Evolutionary conservation across 2,888 invertebrate species (phyloP).

Genomic region (Cheilosia vulpina): DNA sequence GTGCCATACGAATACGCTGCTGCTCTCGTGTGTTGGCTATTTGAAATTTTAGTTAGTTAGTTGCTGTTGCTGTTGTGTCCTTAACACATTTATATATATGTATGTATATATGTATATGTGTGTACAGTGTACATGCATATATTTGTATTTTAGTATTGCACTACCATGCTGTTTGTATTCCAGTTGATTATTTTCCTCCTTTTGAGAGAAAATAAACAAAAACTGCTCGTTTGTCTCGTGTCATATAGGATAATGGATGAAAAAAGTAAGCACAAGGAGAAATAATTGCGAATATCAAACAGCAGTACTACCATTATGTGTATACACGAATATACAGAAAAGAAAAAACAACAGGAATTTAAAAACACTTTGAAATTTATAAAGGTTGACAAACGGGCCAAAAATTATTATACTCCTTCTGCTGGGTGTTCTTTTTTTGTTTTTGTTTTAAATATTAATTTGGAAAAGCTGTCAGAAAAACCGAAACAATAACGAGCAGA

Average conservation of each 20-base stretch:
- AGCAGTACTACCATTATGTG: conserved; percentile 7
- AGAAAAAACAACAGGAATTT: background rate
- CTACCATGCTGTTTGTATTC: conserved; percentile 15
- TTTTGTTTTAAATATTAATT: background rate
- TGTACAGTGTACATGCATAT: conserved; percentile 8
- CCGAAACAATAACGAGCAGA: conserved; percentile 1
- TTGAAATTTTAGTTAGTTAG: conserved; percentile 35
- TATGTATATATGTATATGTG: background rate
- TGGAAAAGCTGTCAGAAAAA: background rate
- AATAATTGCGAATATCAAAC: conserved; percentile 48
- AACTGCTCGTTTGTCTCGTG: conserved; percentile 30
- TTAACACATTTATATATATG: conserved; percentile 18
- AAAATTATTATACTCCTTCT: background rate
- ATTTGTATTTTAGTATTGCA: conserved; percentile 11
- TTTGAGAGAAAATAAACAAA: conserved; percentile 36
- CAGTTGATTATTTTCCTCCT: conserved; percentile 31
- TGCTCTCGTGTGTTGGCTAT: conserved; percentile 33
- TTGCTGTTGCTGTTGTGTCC: conserved; percentile 38
- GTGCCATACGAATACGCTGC: background rate
- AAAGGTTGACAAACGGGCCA: conserved; percentile 39
- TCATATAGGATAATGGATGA: conserved; percentile 21
- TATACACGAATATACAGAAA: background rate
- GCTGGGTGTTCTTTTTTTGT: background rate
- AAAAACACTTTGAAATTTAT: conserved; percentile 39
- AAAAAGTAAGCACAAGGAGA: conserved; percentile 26